Evolutionary conservation across 1,140 invertebrate genomes (phyloP), one percentile per base, ranked within the genome.

Genomic region (Prorops nasuta): DNA sequence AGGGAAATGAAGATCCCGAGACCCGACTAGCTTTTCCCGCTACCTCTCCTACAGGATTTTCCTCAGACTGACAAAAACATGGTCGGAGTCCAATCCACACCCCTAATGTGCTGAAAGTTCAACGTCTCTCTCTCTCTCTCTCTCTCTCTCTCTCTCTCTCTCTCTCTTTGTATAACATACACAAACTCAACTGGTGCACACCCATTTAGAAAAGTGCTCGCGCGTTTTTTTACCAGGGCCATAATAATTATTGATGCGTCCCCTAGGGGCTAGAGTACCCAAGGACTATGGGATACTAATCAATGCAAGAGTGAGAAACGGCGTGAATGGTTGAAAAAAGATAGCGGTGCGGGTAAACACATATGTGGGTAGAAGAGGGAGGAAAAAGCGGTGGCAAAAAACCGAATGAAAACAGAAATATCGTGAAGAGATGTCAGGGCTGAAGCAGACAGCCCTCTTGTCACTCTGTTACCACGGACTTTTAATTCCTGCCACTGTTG

Each of bases 261-360:
- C 24, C 24, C 24, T 10, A 28, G 24, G 24, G 24, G n/a, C n/a
- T n/a, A n/a, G 24, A 28, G 10, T 10, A 28, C 24, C 4, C 10
- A 28, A 10, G 24, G 24, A 6, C 24, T 28, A 28, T 28, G 24
- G 24, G 24, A 28, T 28, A 28, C 24, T 28, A 28, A 28, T 28
- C 24, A 28, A 10, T 16, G 28, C 21, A 15, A 18, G 42, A 44
- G 14, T 9, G 14, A 41, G 41, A 47, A 47, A 22, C 18, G 36
- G 44, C 19, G 34, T 46, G 32, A 46, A 12, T 37, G 20, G 28
- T 35, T 18, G 15, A 34, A 28, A 28, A 28, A 28, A 10, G 24
- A 28, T 28, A 28, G 24, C 4, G 24, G 24, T 28, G 14, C 19
- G 20, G 28, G 18, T 18, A 15, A 34, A 28, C 4, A 28, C 4